Evolutionary conservation across 2,113 vertebrate species (phyloP), one percentile per base, ranked within the genome.

Genomic region (Spea multiplicata): DNA sequence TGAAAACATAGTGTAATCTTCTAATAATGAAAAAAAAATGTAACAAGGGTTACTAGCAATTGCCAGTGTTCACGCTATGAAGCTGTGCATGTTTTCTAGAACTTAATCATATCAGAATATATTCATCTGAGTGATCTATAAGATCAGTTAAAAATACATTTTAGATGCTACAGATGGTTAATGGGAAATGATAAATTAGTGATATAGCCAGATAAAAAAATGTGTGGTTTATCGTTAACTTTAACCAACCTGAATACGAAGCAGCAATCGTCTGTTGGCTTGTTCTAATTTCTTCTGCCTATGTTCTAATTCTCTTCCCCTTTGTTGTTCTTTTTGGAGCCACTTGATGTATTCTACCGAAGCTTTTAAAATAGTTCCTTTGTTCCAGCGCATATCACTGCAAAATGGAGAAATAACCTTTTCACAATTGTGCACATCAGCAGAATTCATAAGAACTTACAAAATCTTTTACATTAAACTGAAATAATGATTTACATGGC

Each of bases 341-440:
- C 97, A 99, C 92, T 94, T 96, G 89, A 99, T 98, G 94, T 99
- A 99, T 93, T 99, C 97, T 88, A 99, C 97, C 5, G 97, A 98
- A 90, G 97, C 97, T 91, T 98, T 99, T 84, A 99, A 95, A 93
- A 99, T 99, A 85, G 96, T 98, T 84, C 97, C 97, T 96, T 99
- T 99, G 95, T 99, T 99, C 97, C 97, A 99, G 86, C 97, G 96
- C 95, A 96, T 97, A 95, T 99, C 97, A 86, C 97, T 99, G 92
- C 82, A 90, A 91, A 90, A 90, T 79, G 88, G 85, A 92, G 90
- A 95, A 93, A 95, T 96, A 95, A 96, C 94, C 94, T 95, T 97
- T 96, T 93, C 93, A 91, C 89, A 93, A 94, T 90, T 91, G 88
- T 91, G 90, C 91, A 87, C 93, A 92, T 96, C 93, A 93, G 94